phyloP scores from a whole-genome alignment of 2,888 invertebrate species.

The Atrina japonica region DNA sequence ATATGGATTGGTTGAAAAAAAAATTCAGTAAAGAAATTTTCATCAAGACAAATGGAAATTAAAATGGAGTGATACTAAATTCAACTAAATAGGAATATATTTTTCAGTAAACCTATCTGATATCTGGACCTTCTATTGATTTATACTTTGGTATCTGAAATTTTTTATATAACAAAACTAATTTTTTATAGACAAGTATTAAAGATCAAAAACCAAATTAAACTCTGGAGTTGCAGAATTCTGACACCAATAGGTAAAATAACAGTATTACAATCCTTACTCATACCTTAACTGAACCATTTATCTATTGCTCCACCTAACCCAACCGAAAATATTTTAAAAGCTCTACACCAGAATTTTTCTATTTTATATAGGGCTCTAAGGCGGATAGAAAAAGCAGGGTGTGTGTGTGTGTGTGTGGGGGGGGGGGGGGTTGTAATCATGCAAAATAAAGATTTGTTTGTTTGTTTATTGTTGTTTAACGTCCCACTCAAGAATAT shows the following conservation, averaged over 20 bases:
- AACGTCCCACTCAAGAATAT: too few relatives aligned
- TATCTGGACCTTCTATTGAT: too few relatives aligned
- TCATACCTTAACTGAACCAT: background rate
- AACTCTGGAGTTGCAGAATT: background rate
- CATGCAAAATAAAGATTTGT: background rate
- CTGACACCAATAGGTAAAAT: background rate
- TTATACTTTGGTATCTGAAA: too few relatives aligned
- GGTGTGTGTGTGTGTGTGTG: too few relatives aligned
- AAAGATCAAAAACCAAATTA: background rate
- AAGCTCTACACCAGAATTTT: background rate
- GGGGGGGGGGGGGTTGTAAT: background rate
- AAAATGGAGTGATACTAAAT: background rate
- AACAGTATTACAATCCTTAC: background rate
- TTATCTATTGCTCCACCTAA: background rate
- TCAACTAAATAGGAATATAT: constrained; percentile 9
- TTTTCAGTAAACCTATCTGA: constrained; percentile 6
- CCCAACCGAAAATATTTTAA: background rate
- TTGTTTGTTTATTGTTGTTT: too few relatives aligned
- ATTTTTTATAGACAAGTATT: background rate
- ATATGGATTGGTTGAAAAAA: constrained; percentile 1
- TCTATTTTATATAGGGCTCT: background rate
- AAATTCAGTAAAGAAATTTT: constrained; percentile 10
- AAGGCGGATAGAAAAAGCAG: background rate
- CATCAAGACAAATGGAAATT: constrained; percentile 15
- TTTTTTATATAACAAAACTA: too few relatives aligned